These are phyloP conservation scores for Aphyosemion australe DNA, from an alignment of 2,113 vertebrate genomes.

Conservation along the genomic window DNA sequence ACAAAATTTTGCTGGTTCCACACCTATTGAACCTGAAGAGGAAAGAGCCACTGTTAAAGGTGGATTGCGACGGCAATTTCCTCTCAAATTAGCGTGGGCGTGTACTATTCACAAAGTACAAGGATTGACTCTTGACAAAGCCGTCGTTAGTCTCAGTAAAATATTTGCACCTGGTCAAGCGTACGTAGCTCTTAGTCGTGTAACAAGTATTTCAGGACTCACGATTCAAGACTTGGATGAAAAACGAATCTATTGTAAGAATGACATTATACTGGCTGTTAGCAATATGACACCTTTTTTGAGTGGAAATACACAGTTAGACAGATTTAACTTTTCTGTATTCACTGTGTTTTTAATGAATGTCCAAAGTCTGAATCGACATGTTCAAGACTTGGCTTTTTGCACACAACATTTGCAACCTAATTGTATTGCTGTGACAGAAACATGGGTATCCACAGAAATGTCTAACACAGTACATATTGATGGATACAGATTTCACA, in stretches of 20 bases:
- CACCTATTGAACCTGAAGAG: background rate
- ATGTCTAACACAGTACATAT: background rate
- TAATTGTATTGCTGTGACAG: background rate
- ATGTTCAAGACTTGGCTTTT: background rate
- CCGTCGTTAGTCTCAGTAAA: background rate
- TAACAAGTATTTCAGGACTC: background rate
- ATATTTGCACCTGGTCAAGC: background rate
- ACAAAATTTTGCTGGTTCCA: too few species aligned
- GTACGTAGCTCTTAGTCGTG: too few species aligned
- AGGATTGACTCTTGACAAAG: background rate
- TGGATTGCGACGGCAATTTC: background rate
- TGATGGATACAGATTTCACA: background rate
- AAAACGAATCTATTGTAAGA: background rate
- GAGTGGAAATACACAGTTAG: background rate
- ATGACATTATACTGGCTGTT: background rate
- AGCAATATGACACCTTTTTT: background rate
- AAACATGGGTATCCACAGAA: background rate
- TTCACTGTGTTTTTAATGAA: slow-evolving; percentile 1
- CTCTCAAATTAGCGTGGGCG: background rate
- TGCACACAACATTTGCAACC: background rate
- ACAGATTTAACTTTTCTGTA: background rate
- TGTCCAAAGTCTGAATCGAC: background rate
- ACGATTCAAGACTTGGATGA: background rate
- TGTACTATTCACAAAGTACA: slow-evolving; percentile 2
- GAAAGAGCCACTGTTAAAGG: background rate